A percentile compares a stretch with the other conserved stretches of the same genome.
Evolutionary conservation across 2,113 vertebrate genomes (phyloP).

Genomic region (Falcunculus frontatus): DNA sequence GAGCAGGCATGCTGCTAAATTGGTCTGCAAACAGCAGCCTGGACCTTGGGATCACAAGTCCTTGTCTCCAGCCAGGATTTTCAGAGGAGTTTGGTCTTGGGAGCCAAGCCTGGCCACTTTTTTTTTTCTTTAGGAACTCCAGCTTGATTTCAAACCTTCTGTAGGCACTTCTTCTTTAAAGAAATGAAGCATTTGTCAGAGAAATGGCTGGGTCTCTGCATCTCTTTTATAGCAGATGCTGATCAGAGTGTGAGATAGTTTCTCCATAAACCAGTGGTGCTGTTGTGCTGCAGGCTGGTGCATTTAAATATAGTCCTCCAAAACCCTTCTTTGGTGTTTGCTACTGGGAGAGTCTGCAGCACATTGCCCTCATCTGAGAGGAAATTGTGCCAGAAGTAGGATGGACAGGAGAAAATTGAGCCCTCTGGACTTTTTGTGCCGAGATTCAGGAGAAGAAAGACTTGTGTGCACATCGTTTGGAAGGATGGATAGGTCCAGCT

Average conservation of each 20-base stretch:
- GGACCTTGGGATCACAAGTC: fast-evolving
- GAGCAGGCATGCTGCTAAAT: background rate
- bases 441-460: background rate
- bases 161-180: background rate
- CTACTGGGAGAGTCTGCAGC: fast-evolving
- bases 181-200: background rate
- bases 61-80: background rate
- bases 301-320: background rate
- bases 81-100: background rate
- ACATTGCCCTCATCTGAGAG: background rate
- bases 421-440: background rate
- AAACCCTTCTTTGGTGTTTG: background rate
- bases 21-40: background rate
- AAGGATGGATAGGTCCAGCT: background rate
- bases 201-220: background rate
- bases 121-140: background rate
- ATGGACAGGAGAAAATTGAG: background rate
- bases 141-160: background rate
- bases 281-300: background rate
- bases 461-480: fast-evolving
- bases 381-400: background rate
- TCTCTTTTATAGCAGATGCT: background rate
- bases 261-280: background rate
- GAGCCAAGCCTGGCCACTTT: background rate
- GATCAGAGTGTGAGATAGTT: background rate